These are phyloP conservation scores for Neoaliturus tenellus DNA, from an alignment of 2,888 invertebrate species.

Conservation along the genomic window DNA sequence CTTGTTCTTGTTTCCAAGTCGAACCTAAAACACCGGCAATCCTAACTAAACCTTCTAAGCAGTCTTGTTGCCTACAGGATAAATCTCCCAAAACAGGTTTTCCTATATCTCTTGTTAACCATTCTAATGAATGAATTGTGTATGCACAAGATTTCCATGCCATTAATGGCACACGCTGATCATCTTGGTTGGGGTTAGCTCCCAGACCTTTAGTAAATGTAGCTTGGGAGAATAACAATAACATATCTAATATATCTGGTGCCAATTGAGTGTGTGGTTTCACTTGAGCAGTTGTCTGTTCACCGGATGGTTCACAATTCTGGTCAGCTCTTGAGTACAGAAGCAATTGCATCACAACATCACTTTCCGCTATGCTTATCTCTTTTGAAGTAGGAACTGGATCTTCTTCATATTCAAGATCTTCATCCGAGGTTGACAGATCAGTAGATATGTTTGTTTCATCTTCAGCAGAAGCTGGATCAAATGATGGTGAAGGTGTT, in stretches of 20 bases:
- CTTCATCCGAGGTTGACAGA: conserved; percentile 57
- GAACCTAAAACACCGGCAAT: conserved; percentile 76
- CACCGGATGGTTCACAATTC: conserved; percentile 34
- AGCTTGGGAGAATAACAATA: conserved; percentile 79
- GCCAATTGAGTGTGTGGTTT: conserved; percentile 72
- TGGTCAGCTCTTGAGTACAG: conserved; percentile 54
- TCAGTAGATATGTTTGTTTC: conserved; percentile 54
- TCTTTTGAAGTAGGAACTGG: conserved; percentile 52
- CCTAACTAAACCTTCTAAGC: conserved; percentile 82
- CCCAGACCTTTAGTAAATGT: conserved; percentile 76
- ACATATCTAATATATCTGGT: conserved; percentile 76
- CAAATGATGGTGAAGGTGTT: conserved; percentile 46
- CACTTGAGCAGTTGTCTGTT: background rate
- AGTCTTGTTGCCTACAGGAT: conserved; percentile 86
- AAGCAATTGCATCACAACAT: conserved; percentile 63
- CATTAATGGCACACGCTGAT: conserved; percentile 75
- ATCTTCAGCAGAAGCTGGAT: conserved; percentile 45
- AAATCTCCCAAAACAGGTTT: conserved; percentile 86
- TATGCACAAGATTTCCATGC: conserved; percentile 86
- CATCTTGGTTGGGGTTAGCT: conserved; percentile 73
- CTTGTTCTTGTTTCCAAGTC: conserved; percentile 69
- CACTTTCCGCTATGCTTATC: conserved; percentile 57
- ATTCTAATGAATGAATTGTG: conserved; percentile 86
- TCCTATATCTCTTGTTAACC: conserved; percentile 80
- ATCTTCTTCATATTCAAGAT: conserved; percentile 57